Evolutionary conservation across 1,140 invertebrate species (phyloP).

Genomic region (Hestina assimilis): DNA sequence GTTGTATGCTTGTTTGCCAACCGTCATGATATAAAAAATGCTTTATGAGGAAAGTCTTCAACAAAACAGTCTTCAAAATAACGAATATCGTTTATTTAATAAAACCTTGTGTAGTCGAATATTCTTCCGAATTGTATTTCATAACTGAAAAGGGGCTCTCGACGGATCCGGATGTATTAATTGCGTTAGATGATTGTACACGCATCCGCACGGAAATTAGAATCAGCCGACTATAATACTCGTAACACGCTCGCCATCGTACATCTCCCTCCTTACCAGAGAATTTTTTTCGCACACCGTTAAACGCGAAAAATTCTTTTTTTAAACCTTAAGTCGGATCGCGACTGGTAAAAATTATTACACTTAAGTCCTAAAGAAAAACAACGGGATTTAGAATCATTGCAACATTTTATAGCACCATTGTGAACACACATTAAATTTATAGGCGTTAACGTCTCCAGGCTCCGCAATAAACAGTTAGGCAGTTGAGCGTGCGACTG

Average conservation of each 20-base stretch:
- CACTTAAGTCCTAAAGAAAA: constrained; percentile 59
- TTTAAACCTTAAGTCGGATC: constrained; percentile 34
- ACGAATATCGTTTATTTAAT: neutral
- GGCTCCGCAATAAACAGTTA: constrained; percentile 63
- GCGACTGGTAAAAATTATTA: constrained; percentile 42
- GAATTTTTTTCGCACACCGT: constrained; percentile 13
- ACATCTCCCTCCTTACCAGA: neutral
- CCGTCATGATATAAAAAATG: no score
- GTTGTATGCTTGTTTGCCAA: no score
- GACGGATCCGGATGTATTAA: constrained; percentile 57
- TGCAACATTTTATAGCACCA: constrained; percentile 64
- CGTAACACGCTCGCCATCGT: constrained; percentile 10
- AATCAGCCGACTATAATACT: constrained; percentile 33
- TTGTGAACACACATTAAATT: constrained; percentile 69
- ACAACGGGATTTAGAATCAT: constrained; percentile 64
- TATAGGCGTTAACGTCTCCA: constrained; percentile 66
- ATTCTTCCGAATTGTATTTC: neutral
- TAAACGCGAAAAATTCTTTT: constrained; percentile 33
- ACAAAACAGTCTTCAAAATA: neutral
- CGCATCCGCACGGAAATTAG: constrained; percentile 60
- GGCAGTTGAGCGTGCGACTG: constrained; percentile 35
- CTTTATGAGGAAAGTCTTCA: neutral
- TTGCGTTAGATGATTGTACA: constrained; percentile 48
- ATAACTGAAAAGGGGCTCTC: constrained; percentile 30
- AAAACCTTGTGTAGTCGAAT: neutral